Conservation (phyloP, 2,888 invertebrate species). For the Thecocarcelia acutangulata region DNA sequence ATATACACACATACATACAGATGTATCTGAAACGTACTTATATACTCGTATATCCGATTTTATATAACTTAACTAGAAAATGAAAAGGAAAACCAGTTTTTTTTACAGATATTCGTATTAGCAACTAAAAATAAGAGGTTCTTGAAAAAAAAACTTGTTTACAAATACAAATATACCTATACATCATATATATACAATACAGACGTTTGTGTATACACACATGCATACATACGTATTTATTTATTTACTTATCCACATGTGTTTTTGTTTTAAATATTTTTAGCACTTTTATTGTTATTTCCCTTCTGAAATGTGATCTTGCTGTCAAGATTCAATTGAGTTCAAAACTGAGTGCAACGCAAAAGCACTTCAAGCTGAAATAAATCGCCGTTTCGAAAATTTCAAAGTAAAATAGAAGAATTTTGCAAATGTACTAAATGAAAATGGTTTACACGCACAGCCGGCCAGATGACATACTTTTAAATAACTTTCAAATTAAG, state of each 20-base stretch:
- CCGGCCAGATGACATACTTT: slow-evolving; percentile 75
- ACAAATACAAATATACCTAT: too few species aligned
- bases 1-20: too few species aligned
- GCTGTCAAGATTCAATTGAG: slow-evolving; percentile 19
- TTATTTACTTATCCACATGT: not conserved
- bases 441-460: slow-evolving; percentile 51
- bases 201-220: too few species aligned
- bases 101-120: not conserved
- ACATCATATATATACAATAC: too few species aligned
- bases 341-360: slow-evolving; percentile 12
- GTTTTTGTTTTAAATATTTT: slow-evolving; percentile 34
- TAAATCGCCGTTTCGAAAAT: slow-evolving; percentile 42
- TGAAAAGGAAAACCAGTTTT: slow-evolving; percentile 45
- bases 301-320: slow-evolving; percentile 13
- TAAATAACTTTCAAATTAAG: slow-evolving; percentile 84
- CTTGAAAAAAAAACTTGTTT: slow-evolving; percentile 15
- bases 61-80: not conserved
- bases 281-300: slow-evolving; percentile 37
- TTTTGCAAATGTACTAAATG: slow-evolving; percentile 50
- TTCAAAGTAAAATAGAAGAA: slow-evolving; percentile 30
- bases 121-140: slow-evolving; percentile 23
- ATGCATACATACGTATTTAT: not conserved
- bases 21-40: too few species aligned
- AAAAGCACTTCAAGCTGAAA: slow-evolving; percentile 25
- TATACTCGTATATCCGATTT: too few species aligned